phyloP scores from a whole-genome alignment of 2,888 invertebrate genomes.

The Peribatodes rhomboidaria region DNA sequence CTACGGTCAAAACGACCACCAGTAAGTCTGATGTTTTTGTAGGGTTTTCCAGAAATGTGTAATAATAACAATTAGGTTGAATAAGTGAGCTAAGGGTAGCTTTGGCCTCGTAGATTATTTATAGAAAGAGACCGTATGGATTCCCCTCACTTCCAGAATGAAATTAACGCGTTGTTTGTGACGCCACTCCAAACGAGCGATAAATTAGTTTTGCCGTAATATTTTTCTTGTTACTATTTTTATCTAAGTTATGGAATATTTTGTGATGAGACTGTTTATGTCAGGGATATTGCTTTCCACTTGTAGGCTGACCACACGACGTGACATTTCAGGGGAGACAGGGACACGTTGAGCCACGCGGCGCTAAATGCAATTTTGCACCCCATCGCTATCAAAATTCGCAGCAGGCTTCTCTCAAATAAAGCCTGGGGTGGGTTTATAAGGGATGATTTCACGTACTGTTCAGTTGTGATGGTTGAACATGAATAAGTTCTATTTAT shows the following conservation, averaged over 20 bases:
- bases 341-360: slow-evolving; percentile 47
- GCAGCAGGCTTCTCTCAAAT: slow-evolving; percentile 70
- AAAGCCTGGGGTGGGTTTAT: slow-evolving; percentile 56
- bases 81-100: too few species aligned
- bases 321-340: slow-evolving; percentile 40
- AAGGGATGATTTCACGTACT: slow-evolving; percentile 46
- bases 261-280: neutral
- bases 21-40: too few species aligned
- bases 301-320: slow-evolving; percentile 23
- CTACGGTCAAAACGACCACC: too few species aligned
- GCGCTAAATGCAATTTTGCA: slow-evolving; percentile 76
- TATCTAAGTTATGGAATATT: neutral
- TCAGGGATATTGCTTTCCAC: neutral
- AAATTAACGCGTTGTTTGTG: too few species aligned
- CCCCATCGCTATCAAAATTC: slow-evolving; percentile 76
- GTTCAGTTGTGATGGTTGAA: neutral
- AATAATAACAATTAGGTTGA: too few species aligned
- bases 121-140: too few species aligned
- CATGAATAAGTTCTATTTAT: neutral
- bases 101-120: too few species aligned
- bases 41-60: too few species aligned
- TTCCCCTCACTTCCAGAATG: too few species aligned
- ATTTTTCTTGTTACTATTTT: neutral
- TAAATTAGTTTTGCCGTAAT: neutral
- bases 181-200: neutral